Base-by-base conservation (phyloP, 2,797 vertebrate species). In the Mallotus villosus region DNA sequence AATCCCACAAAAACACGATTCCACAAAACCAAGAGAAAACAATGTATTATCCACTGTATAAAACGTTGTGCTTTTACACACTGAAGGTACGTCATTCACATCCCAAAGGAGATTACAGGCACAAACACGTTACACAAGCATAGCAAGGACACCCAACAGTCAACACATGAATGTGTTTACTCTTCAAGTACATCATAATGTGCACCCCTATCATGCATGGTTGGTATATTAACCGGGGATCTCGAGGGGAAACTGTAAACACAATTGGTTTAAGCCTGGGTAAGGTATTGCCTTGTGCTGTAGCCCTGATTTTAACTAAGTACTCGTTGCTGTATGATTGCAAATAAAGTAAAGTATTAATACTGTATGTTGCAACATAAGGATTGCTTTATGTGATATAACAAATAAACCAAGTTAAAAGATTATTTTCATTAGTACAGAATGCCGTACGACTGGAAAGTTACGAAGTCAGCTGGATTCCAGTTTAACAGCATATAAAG, bases 241-340 rank as follows among this genome's bases (percentile, higher is more conserved):
- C 70, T 75, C 69, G 2, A 41, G 55, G 77, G 84, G 79, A 81
- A 84, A 84, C 75, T 41, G 37, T 41, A 11, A 83, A 78, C 34
- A 51, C 2, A 25, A 70, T 75, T 72, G 55, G 55, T 77, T 72
- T 6, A 81, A 71, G 71, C 67, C 71, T 77, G 73, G 71, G 75
- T 81, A 72, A 51, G 19, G 49, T 76, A 84, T 78, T 80, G 77
- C 73, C 49, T 74, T 70, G 57, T 70, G 69, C 74, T 81, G 74
- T 67, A 82, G 78, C 82, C 85, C 83, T 88, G 85, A 87, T 78
- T 74, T 69, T 58, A 79, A 75, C 73, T 68, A 37, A 78, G 71
- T 81, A 12, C 7, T 4, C 24, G 72, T 73, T 74, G 74, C 67
- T 81, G 64, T 71, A 76, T 78, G 76, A 82, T 73, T 76, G 75